These are phyloP conservation scores for Pristiophorus japonicus DNA, from an alignment of 2,113 vertebrate species.

Conservation along the genomic window DNA sequence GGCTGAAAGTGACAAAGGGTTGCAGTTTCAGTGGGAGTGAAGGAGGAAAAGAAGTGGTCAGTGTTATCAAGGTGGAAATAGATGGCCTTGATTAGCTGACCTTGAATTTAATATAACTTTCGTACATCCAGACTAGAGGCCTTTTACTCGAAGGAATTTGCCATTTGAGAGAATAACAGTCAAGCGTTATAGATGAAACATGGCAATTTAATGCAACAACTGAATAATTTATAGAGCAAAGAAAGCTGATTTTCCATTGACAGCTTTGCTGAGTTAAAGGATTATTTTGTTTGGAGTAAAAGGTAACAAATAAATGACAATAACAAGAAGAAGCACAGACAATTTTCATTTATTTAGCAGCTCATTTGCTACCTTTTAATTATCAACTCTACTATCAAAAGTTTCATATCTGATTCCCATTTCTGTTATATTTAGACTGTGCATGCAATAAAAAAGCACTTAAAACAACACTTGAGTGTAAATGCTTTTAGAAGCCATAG, in stretches of 20 bases:
- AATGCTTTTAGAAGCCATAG: neutral
- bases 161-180: slow-evolving; percentile 8
- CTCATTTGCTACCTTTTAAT: neutral
- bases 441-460: neutral
- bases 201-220: neutral
- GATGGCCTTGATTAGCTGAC: neutral
- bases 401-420: neutral
- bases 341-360: neutral
- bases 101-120: slow-evolving; percentile 6
- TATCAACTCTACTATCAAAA: neutral
- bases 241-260: neutral
- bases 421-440: neutral
- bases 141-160: neutral
- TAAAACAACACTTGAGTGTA: neutral
- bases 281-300: neutral
- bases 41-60: neutral
- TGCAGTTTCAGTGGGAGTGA: neutral
- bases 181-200: slow-evolving; percentile 18
- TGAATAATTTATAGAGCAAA: neutral
- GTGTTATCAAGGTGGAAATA: neutral
- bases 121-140: neutral
- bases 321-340: neutral
- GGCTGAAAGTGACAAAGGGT: neutral
- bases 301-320: neutral
- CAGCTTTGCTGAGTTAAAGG: neutral